Conservation (phyloP, 2,113 vertebrate species). For the Mellivora capensis region DNA sequence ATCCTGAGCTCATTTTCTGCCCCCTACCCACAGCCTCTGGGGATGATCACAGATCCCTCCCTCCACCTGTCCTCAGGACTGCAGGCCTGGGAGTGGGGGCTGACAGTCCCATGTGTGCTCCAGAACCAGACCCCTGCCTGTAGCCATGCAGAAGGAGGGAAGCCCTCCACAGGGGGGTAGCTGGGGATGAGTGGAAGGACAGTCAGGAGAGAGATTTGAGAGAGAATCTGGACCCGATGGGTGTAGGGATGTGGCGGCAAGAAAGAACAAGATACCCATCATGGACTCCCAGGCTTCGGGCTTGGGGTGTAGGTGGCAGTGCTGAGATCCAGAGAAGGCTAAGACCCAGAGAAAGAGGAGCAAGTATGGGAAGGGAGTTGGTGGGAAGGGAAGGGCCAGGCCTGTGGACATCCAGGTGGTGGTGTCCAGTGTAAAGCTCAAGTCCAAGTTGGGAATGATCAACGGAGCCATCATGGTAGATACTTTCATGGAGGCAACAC, state of each 20-base stretch:
- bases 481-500: background rate
- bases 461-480: accelerated
- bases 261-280: background rate
- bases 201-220: background rate
- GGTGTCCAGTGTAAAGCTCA: background rate
- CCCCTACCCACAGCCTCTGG: background rate
- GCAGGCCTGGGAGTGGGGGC: background rate
- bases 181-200: background rate
- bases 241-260: background rate
- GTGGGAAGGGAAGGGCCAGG: background rate
- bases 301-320: too few relatives aligned
- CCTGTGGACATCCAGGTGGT: background rate
- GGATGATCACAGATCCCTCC: background rate
- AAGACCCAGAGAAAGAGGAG: background rate
- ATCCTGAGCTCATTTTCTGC: background rate
- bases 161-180: background rate
- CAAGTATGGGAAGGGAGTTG: background rate
- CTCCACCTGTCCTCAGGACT: background rate
- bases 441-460: background rate
- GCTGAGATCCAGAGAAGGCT: background rate
- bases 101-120: background rate
- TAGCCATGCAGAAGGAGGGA: background rate
- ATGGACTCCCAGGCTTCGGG: background rate
- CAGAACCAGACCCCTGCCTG: background rate
- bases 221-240: background rate